phyloP scores from a whole-genome alignment of 2,113 vertebrate genomes.

The Ahaetulla prasina region DNA sequence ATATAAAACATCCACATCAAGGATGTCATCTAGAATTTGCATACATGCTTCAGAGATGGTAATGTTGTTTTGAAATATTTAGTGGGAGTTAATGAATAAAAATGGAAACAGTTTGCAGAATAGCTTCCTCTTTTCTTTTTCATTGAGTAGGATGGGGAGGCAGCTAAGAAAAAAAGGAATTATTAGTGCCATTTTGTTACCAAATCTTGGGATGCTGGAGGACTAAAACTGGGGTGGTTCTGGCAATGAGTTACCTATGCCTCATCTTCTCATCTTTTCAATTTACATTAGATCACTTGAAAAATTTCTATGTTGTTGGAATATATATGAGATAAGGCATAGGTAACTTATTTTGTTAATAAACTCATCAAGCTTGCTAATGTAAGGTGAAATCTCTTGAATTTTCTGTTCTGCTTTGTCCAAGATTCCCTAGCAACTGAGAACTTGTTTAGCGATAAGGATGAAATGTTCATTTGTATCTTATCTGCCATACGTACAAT shows the following conservation, averaged over 20 bases:
- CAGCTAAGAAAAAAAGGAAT: background rate
- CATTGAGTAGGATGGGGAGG: background rate
- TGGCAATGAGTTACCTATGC: background rate
- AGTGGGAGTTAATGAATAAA: background rate
- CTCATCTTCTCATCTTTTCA: background rate
- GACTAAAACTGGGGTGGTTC: background rate
- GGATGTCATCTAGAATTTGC: background rate
- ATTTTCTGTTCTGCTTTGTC: background rate
- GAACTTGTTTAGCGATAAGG: background rate
- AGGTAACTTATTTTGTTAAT: background rate
- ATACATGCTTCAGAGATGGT: background rate
- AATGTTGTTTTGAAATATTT: background rate
- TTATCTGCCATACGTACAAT: background rate
- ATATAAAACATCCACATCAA: background rate
- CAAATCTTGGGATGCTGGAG: background rate
- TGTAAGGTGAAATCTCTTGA: background rate
- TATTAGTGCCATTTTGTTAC: background rate
- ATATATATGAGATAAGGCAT: background rate
- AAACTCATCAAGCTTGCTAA: background rate
- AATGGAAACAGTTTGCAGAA: background rate
- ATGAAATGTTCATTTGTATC: background rate
- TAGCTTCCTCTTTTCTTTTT: background rate
- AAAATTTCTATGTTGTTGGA: no score
- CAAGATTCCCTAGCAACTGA: background rate
- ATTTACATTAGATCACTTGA: background rate